phyloP scores from a whole-genome alignment of 2,797 vertebrate species.

The Enteromius treurensis region DNA sequence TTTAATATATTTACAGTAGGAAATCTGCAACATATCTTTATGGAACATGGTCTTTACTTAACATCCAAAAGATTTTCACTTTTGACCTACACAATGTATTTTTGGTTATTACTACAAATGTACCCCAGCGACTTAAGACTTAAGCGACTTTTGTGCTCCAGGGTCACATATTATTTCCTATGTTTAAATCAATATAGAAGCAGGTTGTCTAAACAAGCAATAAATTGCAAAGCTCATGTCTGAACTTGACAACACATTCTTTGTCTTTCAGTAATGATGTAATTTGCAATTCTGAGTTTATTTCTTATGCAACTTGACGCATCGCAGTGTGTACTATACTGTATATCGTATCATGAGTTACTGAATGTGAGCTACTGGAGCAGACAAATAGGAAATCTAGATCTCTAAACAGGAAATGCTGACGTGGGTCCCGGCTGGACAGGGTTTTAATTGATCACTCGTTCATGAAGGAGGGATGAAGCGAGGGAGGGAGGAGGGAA shows the following conservation, averaged over 20 bases:
- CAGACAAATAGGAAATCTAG: conserved; percentile 13
- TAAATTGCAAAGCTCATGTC: background rate
- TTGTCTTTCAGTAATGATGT: background rate
- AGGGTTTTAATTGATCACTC: conserved; percentile 79
- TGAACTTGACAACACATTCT: background rate
- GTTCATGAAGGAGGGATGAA: conserved; percentile 63
- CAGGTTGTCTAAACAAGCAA: background rate
- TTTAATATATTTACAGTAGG: too few species aligned
- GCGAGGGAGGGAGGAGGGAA: conserved; percentile 33
- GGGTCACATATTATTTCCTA: background rate
- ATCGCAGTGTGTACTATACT: background rate
- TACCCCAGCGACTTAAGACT: too few species aligned
- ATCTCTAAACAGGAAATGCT: conserved; percentile 68
- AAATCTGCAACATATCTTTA: too few species aligned
- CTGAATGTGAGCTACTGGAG: conserved; percentile 7
- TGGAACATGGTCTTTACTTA: too few species aligned
- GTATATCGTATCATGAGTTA: background rate
- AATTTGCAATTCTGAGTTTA: background rate
- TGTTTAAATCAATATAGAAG: background rate
- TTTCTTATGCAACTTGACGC: background rate
- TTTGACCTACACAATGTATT: too few species aligned
- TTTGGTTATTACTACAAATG: too few species aligned
- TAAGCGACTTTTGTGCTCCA: too few species aligned
- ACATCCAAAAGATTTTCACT: too few species aligned
- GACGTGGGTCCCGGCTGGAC: conserved; percentile 65